Conservation (phyloP, 2,888 invertebrate genomes). For the Zhengitettix transpicula region DNA sequence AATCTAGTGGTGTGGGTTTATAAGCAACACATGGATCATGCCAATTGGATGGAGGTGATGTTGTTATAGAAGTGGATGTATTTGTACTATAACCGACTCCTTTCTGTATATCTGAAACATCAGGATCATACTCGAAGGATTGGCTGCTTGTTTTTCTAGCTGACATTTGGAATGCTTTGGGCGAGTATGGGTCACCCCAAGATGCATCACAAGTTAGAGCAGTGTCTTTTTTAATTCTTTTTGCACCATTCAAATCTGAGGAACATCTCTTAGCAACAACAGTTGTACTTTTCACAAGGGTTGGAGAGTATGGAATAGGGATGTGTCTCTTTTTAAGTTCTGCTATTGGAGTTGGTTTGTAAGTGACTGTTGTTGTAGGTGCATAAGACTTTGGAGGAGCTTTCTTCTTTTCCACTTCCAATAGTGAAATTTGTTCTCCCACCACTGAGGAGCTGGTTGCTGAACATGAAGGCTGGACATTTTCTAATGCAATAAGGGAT, state of each 20-base stretch:
- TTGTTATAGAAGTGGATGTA: too few relatives aligned
- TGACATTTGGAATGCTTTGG: background rate
- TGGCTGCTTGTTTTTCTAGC: background rate
- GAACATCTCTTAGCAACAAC: background rate
- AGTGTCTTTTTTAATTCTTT: background rate
- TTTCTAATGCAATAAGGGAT: background rate
- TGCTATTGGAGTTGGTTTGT: slow-evolving; percentile 48
- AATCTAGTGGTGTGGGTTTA: background rate
- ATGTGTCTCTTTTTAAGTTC: slow-evolving; percentile 32
- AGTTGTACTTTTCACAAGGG: background rate
- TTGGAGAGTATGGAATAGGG: slow-evolving; percentile 17
- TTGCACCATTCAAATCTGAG: too few relatives aligned
- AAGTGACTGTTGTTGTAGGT: slow-evolving; percentile 22
- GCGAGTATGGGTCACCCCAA: background rate
- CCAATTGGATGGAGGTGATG: background rate
- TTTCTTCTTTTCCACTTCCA: background rate
- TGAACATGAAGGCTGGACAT: slow-evolving; percentile 19
- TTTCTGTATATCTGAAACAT: background rate
- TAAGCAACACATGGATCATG: background rate
- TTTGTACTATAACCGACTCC: background rate
- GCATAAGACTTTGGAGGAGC: background rate
- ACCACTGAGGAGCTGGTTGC: slow-evolving; percentile 35
- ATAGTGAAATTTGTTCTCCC: slow-evolving; percentile 28
- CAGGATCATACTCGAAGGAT: background rate
- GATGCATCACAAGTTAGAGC: background rate